phyloP scores from a whole-genome alignment of 2,888 invertebrate genomes.

The Polyploca ridens region DNA sequence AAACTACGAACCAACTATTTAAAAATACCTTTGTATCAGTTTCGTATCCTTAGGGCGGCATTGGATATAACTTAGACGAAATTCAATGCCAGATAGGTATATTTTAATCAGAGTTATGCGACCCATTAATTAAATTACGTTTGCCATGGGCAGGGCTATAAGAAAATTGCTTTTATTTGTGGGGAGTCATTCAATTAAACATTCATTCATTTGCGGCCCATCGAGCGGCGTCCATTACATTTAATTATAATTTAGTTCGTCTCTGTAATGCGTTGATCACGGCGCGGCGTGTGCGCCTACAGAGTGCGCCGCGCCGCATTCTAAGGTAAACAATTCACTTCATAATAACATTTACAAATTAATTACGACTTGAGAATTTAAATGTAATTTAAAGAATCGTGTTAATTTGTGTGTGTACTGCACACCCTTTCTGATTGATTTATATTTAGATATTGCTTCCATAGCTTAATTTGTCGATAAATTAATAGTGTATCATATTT shows the following conservation, averaged over 20 bases:
- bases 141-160: slow-evolving; percentile 61
- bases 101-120: slow-evolving; percentile 73
- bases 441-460: too few species aligned
- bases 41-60: neutral
- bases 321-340: slow-evolving; percentile 1
- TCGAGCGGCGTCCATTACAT: slow-evolving; percentile 72
- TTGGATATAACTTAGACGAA: slow-evolving; percentile 16
- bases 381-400: slow-evolving; percentile 5
- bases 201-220: slow-evolving; percentile 72
- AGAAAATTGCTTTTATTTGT: slow-evolving; percentile 79
- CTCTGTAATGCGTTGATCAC: slow-evolving; percentile 52
- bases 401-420: neutral
- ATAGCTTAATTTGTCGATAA: too few species aligned
- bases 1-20: too few species aligned
- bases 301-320: neutral
- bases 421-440: too few species aligned
- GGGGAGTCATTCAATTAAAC: slow-evolving; percentile 74
- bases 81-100: slow-evolving; percentile 48
- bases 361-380: slow-evolving; percentile 8
- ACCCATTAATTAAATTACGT: slow-evolving; percentile 75
- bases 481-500: too few species aligned
- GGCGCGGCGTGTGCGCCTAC: slow-evolving; percentile 29
- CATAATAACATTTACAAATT: slow-evolving; percentile 6
- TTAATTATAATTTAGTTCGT: slow-evolving; percentile 72
- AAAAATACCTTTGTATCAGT: neutral